Evolutionary conservation across 2,888 invertebrate species (phyloP).

Genomic region (Scaptomyza cyrtandrae): DNA sequence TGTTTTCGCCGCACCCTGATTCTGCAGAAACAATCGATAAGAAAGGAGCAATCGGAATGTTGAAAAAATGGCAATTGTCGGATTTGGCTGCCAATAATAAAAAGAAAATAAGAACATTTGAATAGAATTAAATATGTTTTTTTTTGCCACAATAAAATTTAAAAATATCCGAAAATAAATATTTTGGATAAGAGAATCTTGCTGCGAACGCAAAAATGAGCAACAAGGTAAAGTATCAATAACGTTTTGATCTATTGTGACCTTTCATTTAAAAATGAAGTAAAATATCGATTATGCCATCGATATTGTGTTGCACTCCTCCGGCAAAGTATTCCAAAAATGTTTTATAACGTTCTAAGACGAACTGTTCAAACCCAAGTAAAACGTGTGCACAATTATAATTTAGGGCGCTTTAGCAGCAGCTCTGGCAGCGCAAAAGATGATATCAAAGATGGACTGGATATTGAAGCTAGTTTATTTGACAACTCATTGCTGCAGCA

Average conservation of each 20-base stretch:
- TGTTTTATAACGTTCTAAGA: slow-evolving; percentile 61
- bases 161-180: background rate
- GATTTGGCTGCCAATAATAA: too few relatives aligned
- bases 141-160: too few relatives aligned
- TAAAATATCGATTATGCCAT: slow-evolving; percentile 14
- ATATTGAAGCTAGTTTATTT: slow-evolving; percentile 78
- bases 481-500: slow-evolving; percentile 70
- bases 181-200: background rate
- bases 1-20: slow-evolving; percentile 28
- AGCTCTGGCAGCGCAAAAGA: slow-evolving; percentile 32
- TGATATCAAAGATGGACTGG: slow-evolving; percentile 72
- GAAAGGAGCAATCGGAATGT: background rate
- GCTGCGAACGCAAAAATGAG: background rate
- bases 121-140: background rate
- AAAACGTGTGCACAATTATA: slow-evolving; percentile 31
- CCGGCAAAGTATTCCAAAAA: slow-evolving; percentile 30
- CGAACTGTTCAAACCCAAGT: slow-evolving; percentile 47
- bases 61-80: background rate
- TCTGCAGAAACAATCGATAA: slow-evolving; percentile 19
- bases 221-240: slow-evolving; percentile 5
- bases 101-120: too few relatives aligned
- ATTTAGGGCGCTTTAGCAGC: slow-evolving; percentile 37
- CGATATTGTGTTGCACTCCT: slow-evolving; percentile 6
- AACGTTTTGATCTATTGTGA: background rate
- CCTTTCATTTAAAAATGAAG: background rate